Evolutionary conservation across 2,888 invertebrate genomes (phyloP), one percentile per base, ranked within the genome.

Genomic region (Drosophila demipolita): DNA sequence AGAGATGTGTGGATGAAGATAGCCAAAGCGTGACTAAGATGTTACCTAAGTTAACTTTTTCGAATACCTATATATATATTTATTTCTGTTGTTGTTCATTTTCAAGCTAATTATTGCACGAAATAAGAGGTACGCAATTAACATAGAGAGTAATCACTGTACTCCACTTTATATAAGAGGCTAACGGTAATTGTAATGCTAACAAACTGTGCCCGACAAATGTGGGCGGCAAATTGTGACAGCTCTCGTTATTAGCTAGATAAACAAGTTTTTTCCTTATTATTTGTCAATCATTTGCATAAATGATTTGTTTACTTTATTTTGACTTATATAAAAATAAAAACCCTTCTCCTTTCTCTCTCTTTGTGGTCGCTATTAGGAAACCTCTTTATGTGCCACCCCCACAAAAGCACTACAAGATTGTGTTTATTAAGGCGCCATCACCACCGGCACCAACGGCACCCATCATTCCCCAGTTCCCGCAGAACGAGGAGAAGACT

Each of bases 381-480:
- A 95, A 94, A 91, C 94, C 94, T 23, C 93, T 94, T 76, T 90
- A 92, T 59, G 94, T 94, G 49, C 94, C 94, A 32, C 94, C 95
- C 32, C 95, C 96, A n/a, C 96, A 96, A 92, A 96, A 96, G 87
- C 96, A 96, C 91, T 96, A 96, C 94, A 96, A 96, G 92, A 96
- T 96, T 88, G 95, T 96, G 67, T 96, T 96, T 94, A 96, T 96
- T 92, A 96, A 96, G 94, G 95, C 95, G 26, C 95, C 95, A 68
- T 95, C 95, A 50, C 94, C 95, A 61, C 95, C 95, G 5, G 94
- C 95, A 63, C 95, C 95, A 29, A 94, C 94, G 38, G 95, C 94
- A 1, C 95, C 95, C 23, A 82, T 95, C 60, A 95, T 95, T 86
- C 95, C 93, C 66, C 91, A 94, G 20, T 94, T 95, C 75, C 95